Percentiles rank a stretch among this genome's conserved stretches.
Conservation (phyloP, 2,797 vertebrate genomes). For the Capromys pilorides region DNA sequence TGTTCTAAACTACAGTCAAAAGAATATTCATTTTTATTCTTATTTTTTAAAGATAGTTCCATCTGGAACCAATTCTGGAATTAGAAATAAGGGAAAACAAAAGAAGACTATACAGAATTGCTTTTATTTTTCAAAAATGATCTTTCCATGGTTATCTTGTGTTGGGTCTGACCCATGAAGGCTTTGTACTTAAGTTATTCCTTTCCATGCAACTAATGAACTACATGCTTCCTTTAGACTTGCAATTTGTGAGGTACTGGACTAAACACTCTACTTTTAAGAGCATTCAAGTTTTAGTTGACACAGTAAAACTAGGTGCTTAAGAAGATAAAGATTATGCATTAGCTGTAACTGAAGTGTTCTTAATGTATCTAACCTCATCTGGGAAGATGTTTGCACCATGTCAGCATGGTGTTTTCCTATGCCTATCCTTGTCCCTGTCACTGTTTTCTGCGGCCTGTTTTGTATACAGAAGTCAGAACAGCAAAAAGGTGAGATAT, state of each 20-base stretch:
- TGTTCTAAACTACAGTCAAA: background rate
- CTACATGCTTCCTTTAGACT: slow-evolving; percentile 10
- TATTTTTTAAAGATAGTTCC: background rate
- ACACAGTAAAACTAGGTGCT: background rate
- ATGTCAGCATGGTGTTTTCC: background rate
- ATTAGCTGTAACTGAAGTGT: slow-evolving; percentile 8
- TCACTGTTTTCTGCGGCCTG: background rate
- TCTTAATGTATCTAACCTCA: background rate
- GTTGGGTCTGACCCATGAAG: background rate
- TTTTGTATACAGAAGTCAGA: slow-evolving; percentile 42
- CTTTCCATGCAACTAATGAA: background rate
- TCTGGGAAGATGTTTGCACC: background rate
- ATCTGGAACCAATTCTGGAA: background rate
- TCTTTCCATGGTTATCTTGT: background rate
- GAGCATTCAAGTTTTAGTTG: background rate
- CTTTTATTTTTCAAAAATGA: background rate
- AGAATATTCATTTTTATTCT: slow-evolving; percentile 9
- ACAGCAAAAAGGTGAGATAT: slow-evolving; percentile 38
- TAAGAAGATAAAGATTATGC: background rate
- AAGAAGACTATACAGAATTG: background rate
- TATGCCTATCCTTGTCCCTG: too few relatives aligned
- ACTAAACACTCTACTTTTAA: background rate
- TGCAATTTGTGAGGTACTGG: slow-evolving; percentile 7
- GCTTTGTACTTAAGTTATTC: background rate
- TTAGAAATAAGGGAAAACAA: slow-evolving; percentile 2